Evolutionary conservation across 2,888 invertebrate genomes (phyloP), one percentile per base, ranked within the genome.

Genomic region (Synergus umbraculus): DNA sequence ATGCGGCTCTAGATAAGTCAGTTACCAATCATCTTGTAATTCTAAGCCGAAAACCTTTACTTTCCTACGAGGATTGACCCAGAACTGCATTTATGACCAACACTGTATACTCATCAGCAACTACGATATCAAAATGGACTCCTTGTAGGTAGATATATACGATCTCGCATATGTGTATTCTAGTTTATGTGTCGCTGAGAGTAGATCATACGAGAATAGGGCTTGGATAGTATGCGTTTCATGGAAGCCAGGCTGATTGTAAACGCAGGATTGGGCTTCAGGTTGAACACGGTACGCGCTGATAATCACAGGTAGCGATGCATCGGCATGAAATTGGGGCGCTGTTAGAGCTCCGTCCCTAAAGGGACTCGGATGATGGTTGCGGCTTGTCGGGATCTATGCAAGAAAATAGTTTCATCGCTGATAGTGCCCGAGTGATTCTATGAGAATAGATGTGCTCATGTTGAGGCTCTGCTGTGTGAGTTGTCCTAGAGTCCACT

Each of bases 261-360:
- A 87, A 86, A 87, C 86, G 86, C 87, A 86, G 86, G 87, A 89
- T 90, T 87, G 86, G 86, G 87, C 85, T 87, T 85, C 86, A 85
- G 85, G 85, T 84, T 85, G 86, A 87, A 88, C 86, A 86, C 85
- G 82, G 87, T 87, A 86, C 85, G 87, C 89, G 87, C 89, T 87
- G 90, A 91, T 90, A 90, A 91, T 90, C 89, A 90, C 90, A 90
- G 89, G 89, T 89, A 88, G 89, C 88, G 88, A 87, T 88, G 89
- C 88, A 89, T 88, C 87, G 87, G 87, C 89, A 88, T 88, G 89
- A 89, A 90, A 90, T 90, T 90, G 87, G 89, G 88, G 84, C 88
- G 86, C 86, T 88, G 89, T 88, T 88, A 86, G 87, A 83, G 86
- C 86, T 85, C 84, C 82, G 77, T 85, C 81, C 86, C 87, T 86